Percentiles rank a stretch among this genome's conserved stretches.
phyloP scores from a whole-genome alignment of 2,888 invertebrate genomes.

The Lutraria lutraria region DNA sequence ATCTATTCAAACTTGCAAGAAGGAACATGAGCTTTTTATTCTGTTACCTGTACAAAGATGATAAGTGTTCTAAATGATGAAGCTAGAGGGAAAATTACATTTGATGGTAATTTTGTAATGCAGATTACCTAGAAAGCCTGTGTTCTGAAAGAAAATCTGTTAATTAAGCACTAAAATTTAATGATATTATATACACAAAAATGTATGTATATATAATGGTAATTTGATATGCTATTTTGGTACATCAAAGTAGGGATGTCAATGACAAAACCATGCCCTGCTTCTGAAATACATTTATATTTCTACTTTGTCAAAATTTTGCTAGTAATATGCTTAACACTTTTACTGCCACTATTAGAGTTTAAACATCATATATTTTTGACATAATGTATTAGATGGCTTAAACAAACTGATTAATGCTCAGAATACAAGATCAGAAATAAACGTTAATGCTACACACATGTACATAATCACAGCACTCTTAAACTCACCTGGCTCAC shows the following conservation, averaged over 20 bases:
- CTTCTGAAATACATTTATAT: not conserved
- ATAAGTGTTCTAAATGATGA: too few relatives aligned
- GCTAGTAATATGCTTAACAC: not conserved
- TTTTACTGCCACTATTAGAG: not conserved
- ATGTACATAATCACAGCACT: not conserved
- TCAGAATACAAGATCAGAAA: slow-evolving; percentile 14
- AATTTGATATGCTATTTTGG: too few relatives aligned
- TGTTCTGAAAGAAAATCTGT: too few relatives aligned
- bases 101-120: too few relatives aligned
- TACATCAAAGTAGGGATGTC: not conserved
- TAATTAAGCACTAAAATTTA: too few relatives aligned
- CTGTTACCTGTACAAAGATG: too few relatives aligned
- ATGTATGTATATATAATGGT: too few relatives aligned
- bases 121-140: too few relatives aligned
- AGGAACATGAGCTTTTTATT: too few relatives aligned
- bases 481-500: not conserved
- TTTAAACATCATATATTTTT: not conserved
- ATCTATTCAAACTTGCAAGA: too few relatives aligned
- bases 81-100: too few relatives aligned
- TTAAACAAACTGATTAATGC: slow-evolving; percentile 3
- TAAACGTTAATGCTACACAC: not conserved
- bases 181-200: too few relatives aligned
- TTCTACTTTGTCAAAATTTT: slow-evolving; percentile 13
- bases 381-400: not conserved
- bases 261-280: not conserved